phyloP scores from a whole-genome alignment of 2,113 vertebrate species.

The Diadophis punctatus region DNA sequence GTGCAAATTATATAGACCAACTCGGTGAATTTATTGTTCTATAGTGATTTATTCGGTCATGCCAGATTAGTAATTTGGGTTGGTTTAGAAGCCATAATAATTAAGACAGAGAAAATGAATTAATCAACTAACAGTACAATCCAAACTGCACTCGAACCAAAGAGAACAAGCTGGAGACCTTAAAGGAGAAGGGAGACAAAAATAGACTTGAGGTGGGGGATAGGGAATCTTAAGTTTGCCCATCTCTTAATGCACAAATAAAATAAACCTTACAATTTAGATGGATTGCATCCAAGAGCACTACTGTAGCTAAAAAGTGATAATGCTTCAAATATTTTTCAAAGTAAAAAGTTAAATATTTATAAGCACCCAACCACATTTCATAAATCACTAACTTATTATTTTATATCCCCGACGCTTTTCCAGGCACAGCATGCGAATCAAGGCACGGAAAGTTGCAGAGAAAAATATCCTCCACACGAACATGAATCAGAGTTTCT shows the following conservation, averaged over 20 bases:
- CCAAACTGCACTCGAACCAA: constrained; percentile 63
- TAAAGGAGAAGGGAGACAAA: background rate
- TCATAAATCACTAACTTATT: constrained; percentile 83
- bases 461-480: constrained; percentile 67
- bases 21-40: constrained; percentile 63
- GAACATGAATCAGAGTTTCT: constrained; percentile 70
- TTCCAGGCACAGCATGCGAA: constrained; percentile 70
- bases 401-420: constrained; percentile 81
- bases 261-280: constrained; percentile 72
- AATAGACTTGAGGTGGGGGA: constrained; percentile 5
- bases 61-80: constrained; percentile 76
- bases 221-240: constrained; percentile 59
- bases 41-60: constrained; percentile 68
- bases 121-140: constrained; percentile 71
- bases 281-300: constrained; percentile 77
- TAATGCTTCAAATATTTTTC: constrained; percentile 84
- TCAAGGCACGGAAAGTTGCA: constrained; percentile 69
- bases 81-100: constrained; percentile 73
- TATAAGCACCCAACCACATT: constrained; percentile 81
- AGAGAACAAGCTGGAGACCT: constrained; percentile 50
- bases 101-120: constrained; percentile 74
- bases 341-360: constrained; percentile 84
- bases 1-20: constrained; percentile 35
- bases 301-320: constrained; percentile 81
- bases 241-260: constrained; percentile 75